Percentiles rank a stretch among this genome's conserved stretches.
Conservation (phyloP, 2,113 vertebrate species). For the Tupaia chinensis region DNA sequence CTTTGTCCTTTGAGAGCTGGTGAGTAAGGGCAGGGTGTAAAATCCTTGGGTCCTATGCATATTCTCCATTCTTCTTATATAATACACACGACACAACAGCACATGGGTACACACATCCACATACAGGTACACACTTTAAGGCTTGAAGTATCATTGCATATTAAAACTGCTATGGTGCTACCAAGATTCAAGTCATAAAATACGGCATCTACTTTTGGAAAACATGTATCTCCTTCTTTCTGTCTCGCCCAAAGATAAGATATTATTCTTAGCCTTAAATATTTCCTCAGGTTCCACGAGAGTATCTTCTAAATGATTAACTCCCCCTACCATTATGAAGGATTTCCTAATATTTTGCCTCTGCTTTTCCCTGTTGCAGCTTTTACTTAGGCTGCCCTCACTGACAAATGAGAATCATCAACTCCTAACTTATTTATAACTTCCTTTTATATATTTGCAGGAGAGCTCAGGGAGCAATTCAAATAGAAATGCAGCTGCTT, state of each 20-base stretch:
- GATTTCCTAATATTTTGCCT: conserved; percentile 48
- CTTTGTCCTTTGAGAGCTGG: not conserved
- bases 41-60: rapidly evolving
- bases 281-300: conserved; percentile 44
- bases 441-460: conserved; percentile 76
- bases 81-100: not conserved
- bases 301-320: conserved; percentile 39
- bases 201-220: not conserved
- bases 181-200: not conserved
- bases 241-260: not conserved
- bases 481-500: conserved; percentile 75
- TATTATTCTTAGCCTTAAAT: conserved; percentile 33
- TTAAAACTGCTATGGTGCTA: conserved; percentile 10
- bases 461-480: conserved; percentile 78
- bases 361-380: conserved; percentile 34
- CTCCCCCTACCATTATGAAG: conserved; percentile 47
- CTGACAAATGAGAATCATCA: conserved; percentile 77
- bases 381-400: conserved; percentile 59
- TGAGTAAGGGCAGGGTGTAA: not conserved
- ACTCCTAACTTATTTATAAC: conserved; percentile 80
- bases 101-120: not conserved
- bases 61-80: not conserved
- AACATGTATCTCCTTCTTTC: conserved; percentile 11
- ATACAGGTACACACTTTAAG: not conserved
- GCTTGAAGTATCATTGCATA: not conserved